Evolutionary conservation across 1,140 invertebrate species (phyloP).

Genomic region (Teleopsis dalmanni): DNA sequence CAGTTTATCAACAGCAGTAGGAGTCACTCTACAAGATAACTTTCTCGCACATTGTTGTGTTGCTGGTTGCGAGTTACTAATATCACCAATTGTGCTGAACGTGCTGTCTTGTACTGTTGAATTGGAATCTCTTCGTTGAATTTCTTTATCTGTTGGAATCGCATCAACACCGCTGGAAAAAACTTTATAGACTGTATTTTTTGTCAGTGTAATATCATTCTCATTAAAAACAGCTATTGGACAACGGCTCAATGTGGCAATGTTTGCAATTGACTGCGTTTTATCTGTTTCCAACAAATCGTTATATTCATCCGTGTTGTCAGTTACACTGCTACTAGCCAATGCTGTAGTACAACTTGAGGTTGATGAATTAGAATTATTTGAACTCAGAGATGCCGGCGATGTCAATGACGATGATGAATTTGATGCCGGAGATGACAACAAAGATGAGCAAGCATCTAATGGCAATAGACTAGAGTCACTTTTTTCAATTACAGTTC

Average conservation of each 20-base stretch:
- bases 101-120: neutral
- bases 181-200: slow-evolving; percentile 24
- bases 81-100: neutral
- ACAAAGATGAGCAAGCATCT: slow-evolving; percentile 1
- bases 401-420: slow-evolving; percentile 30
- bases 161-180: slow-evolving; percentile 14
- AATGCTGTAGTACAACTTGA: slow-evolving; percentile 9
- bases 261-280: neutral
- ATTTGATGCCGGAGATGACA: slow-evolving; percentile 17
- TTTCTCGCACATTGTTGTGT: slow-evolving; percentile 44
- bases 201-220: slow-evolving; percentile 38
- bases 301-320: slow-evolving; percentile 1
- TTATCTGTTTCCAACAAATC: slow-evolving; percentile 8
- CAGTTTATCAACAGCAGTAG: slow-evolving; percentile 50
- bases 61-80: slow-evolving; percentile 20
- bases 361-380: slow-evolving; percentile 6
- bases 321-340: slow-evolving; percentile 3
- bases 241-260: slow-evolving; percentile 13
- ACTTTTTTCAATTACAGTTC: neutral
- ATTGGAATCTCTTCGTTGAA: neutral
- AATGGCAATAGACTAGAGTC: neutral
- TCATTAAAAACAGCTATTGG: slow-evolving; percentile 38
- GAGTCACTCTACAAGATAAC: slow-evolving; percentile 50
- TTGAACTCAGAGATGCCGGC: slow-evolving; percentile 11
- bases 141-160: neutral